phyloP scores from a whole-genome alignment of 2,888 invertebrate genomes.

The Hirudinaria manillensis region DNA sequence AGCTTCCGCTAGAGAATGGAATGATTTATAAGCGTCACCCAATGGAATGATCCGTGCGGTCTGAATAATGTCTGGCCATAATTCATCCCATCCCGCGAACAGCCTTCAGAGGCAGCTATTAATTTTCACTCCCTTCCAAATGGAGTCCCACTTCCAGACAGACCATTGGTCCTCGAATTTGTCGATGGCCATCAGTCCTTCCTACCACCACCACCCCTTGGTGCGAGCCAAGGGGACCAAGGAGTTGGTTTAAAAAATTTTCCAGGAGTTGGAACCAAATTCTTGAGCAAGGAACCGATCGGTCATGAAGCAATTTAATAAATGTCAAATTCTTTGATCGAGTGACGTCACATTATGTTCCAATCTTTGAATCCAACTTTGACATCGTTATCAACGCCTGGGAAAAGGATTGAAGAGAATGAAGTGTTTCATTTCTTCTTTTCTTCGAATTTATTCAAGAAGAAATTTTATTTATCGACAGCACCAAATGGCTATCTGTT shows the following conservation, averaged over 20 bases:
- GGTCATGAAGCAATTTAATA: slow-evolving; percentile 32
- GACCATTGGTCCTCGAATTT: neutral
- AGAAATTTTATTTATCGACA: neutral
- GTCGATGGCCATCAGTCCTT: neutral
- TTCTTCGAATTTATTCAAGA: neutral
- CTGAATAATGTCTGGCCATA: slow-evolving; percentile 6
- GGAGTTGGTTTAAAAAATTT: neutral
- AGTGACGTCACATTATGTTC: slow-evolving; percentile 8
- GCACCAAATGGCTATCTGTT: too few relatives aligned
- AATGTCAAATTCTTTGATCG: slow-evolving; percentile 23
- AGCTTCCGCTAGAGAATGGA: neutral
- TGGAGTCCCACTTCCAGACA: neutral
- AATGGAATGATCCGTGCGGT: slow-evolving; percentile 10
- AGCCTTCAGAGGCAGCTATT: slow-evolving; percentile 8
- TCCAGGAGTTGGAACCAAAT: neutral
- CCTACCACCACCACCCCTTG: neutral
- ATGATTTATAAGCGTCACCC: slow-evolving; percentile 7
- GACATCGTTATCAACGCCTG: neutral
- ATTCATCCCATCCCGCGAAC: slow-evolving; percentile 9
- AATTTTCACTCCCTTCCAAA: slow-evolving; percentile 8
- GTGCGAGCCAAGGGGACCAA: neutral
- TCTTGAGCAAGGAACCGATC: slow-evolving; percentile 11
- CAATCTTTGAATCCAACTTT: neutral
- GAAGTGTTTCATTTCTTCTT: neutral
- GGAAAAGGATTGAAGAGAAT: neutral